Evolutionary conservation across 2,113 vertebrate genomes (phyloP).

Genomic region (Notarius lentiginosus): DNA sequence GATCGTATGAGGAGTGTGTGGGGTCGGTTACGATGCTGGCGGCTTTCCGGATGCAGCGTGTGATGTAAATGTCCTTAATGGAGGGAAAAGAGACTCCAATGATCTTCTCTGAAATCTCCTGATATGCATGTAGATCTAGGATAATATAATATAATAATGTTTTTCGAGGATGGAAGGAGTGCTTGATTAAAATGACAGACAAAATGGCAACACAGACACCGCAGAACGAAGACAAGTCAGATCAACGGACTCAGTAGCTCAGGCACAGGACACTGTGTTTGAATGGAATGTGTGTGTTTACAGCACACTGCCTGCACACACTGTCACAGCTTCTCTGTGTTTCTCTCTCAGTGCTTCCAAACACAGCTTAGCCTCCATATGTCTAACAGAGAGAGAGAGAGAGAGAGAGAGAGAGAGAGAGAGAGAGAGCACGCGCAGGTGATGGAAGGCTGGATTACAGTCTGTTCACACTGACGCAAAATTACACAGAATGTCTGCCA

Average conservation of each 20-base stretch:
- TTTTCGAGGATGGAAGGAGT: background rate
- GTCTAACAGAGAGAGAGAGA: background rate
- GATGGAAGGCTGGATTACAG: too few species aligned
- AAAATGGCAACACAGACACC: background rate
- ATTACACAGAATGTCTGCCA: too few species aligned
- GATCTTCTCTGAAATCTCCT: background rate
- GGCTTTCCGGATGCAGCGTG: too few species aligned
- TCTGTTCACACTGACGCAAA: too few species aligned
- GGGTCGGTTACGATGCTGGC: too few species aligned
- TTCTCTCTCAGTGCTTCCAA: background rate
- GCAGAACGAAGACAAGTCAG: background rate
- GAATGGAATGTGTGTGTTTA: background rate
- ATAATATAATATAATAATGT: background rate
- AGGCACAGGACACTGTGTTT: background rate
- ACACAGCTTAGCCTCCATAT: conserved; percentile 15
- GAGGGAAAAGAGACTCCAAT: too few species aligned
- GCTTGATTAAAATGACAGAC: background rate
- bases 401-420: background rate
- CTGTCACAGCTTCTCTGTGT: background rate
- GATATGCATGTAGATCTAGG: background rate
- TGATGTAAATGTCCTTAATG: too few species aligned
- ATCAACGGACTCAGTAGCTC: background rate
- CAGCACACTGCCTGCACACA: background rate
- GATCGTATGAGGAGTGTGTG: too few species aligned
- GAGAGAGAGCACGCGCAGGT: too few species aligned